Evolutionary conservation across 2,888 invertebrate genomes (phyloP).

Genomic region (Thera obeliscata): DNA sequence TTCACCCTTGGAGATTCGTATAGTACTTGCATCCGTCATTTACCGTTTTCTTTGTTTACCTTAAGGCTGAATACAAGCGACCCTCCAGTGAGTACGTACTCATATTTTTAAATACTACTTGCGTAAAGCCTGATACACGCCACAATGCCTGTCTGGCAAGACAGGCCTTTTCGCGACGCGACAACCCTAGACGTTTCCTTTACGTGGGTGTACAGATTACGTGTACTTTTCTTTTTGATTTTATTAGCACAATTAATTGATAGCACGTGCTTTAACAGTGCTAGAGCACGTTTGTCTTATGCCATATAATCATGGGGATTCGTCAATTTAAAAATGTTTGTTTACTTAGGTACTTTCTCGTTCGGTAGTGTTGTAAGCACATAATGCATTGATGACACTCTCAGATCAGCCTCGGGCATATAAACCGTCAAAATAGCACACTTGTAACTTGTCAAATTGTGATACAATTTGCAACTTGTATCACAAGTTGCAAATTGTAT

Average conservation of each 20-base stretch:
- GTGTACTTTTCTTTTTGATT: background rate
- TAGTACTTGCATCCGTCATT: background rate
- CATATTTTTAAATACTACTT: conserved; percentile 39
- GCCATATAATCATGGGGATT: too few species aligned
- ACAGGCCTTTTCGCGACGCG: conserved; percentile 70
- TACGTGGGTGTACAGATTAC: conserved; percentile 51
- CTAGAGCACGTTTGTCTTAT: too few species aligned
- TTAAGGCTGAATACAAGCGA: conserved; percentile 13
- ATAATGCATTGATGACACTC: too few species aligned
- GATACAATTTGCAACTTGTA: too few species aligned
- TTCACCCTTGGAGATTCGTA: background rate
- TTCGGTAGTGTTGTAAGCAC: too few species aligned
- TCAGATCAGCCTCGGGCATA: too few species aligned
- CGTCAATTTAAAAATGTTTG: too few species aligned
- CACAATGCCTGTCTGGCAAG: conserved; percentile 65
- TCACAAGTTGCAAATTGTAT: too few species aligned
- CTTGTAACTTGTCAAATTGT: too few species aligned
- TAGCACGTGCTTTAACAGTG: too few species aligned
- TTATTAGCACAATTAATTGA: background rate
- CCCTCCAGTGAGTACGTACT: conserved; percentile 24
- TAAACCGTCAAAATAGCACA: too few species aligned
- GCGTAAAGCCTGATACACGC: conserved; percentile 28
- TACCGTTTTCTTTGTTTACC: conserved; percentile 6
- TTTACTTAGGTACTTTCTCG: too few species aligned
- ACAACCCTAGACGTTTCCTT: conserved; percentile 64